Conservation (phyloP, 2,888 invertebrate genomes). For the Sinentomon sp. region DNA sequence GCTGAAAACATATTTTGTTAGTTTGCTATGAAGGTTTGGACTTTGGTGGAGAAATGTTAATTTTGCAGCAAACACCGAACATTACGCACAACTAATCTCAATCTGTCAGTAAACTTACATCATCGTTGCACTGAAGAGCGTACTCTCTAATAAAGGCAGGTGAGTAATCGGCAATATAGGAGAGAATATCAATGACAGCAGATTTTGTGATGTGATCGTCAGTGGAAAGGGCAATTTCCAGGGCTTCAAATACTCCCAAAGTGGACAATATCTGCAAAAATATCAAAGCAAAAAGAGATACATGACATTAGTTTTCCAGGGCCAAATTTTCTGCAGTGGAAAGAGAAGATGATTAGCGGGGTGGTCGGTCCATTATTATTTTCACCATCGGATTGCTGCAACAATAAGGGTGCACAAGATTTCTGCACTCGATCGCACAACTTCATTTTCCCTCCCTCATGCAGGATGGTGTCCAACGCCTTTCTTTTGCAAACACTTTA, state of each 20-base stretch:
- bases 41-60: too few relatives aligned
- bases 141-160: conserved; percentile 92
- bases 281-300: not conserved
- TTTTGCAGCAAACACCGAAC: not conserved
- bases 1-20: conserved; percentile 5
- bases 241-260: conserved; percentile 58
- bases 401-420: not conserved
- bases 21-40: not conserved
- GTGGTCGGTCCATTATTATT: not conserved
- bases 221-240: conserved; percentile 70
- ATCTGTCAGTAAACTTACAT: conserved; percentile 28
- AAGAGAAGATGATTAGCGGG: not conserved
- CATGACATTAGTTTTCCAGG: not conserved
- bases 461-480: not conserved
- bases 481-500: not conserved
- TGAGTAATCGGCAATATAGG: conserved; percentile 92
- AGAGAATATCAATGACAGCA: conserved; percentile 90
- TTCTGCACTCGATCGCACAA: too few relatives aligned
- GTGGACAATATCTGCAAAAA: conserved; percentile 39
- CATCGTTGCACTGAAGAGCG: conserved; percentile 68
- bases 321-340: too few relatives aligned
- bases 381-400: too few relatives aligned
- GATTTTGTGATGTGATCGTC: conserved; percentile 83
- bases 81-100: not conserved
- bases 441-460: not conserved